Evolutionary conservation across 2,888 invertebrate genomes (phyloP), one percentile per base, ranked within the genome.

Genomic region (Drosophila cognata): DNA sequence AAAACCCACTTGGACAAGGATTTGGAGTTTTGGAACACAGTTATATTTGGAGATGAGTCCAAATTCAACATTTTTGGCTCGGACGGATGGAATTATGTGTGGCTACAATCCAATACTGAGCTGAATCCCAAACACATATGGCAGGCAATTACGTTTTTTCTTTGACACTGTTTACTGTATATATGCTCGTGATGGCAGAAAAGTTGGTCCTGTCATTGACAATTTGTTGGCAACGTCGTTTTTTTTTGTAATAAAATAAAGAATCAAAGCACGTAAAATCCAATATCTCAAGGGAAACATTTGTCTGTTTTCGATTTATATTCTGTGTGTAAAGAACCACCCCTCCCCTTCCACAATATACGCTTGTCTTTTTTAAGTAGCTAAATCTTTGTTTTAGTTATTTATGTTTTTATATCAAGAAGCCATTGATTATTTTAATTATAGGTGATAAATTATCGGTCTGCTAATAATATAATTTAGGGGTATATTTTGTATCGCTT

Each of bases 201-300:
- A 41, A 38, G 18, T 58, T 43, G 46, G 10, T 55, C 6, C n/a
- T 43, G 29, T 38, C 13, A 33, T n/a, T 64, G 50, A 13, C 36
- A 55, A 46, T 61, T 60, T 16, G 28, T 33, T 52, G 29, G 21
- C 18, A 16, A 16, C 2, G 25, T 31, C 38, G 29, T 46, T 35
- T 55, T 38, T 16, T 33, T 41, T 18, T 52, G 18, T 13, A 21
- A 46, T 50, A 35, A 52, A 66, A 63, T 79, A 68, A 53, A 68
- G 25, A 81, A 67, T 70, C 76, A 72, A 55, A 62, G 51, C 81
- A 81, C 81, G 81, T 81, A 77, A 46, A 53, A 55, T 38, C n/a
- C 35, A 58, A 61, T 53, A 29, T 51, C 81, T 65, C 74, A 25
- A 31, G 81, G 84, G 84, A 81, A 71, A 66, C 80, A 81, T 84